Percentiles rank a stretch among this genome's conserved stretches.
Conservation (phyloP, 2,888 invertebrate species). For the Acanthosepion esculentum region DNA sequence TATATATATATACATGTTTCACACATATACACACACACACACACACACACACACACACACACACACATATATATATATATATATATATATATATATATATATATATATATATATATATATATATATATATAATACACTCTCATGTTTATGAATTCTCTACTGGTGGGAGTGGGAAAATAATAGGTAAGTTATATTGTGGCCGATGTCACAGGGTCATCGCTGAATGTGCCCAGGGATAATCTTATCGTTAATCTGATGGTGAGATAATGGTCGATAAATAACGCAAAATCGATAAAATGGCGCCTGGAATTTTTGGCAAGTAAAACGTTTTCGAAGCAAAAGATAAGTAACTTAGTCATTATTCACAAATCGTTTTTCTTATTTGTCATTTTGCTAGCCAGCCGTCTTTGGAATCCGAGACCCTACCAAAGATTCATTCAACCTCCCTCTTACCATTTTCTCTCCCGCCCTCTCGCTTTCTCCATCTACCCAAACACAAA, state of each 20-base stretch:
- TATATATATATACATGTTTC: not conserved
- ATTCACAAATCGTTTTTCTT: too few relatives aligned
- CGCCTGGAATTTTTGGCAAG: not conserved
- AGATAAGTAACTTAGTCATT: too few relatives aligned
- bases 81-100: not conserved
- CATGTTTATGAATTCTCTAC: not conserved
- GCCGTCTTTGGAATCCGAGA: too few relatives aligned
- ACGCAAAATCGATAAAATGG: not conserved
- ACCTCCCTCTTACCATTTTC: not conserved
- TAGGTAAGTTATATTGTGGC: not conserved
- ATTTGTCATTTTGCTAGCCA: too few relatives aligned
- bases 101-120: not conserved
- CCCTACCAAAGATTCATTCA: too few relatives aligned
- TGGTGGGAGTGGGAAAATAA: not conserved
- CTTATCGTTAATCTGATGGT: not conserved
- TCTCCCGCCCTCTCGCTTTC: not conserved
- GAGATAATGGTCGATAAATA: not conserved
- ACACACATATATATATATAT: not conserved
- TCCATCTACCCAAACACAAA: not conserved
- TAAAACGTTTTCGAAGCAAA: too few relatives aligned
- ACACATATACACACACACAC: too few relatives aligned
- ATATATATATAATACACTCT: not conserved
- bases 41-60: too few relatives aligned
- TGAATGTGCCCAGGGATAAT: not conserved
- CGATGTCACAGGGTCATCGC: not conserved